These are phyloP conservation scores for Volucella inanis DNA, from an alignment of 2,888 invertebrate genomes.

Conservation along the genomic window DNA sequence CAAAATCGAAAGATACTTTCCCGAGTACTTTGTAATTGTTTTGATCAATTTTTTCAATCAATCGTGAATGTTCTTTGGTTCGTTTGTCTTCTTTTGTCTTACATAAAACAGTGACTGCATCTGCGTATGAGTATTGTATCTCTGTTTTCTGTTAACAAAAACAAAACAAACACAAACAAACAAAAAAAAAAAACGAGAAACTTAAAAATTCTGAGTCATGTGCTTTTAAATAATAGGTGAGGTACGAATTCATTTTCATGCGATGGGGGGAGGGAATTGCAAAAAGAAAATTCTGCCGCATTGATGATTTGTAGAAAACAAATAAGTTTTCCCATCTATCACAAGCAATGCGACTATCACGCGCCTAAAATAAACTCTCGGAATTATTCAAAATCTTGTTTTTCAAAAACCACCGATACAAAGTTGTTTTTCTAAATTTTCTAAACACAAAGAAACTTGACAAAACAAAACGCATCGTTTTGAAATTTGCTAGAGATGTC, in stretches of 20 bases:
- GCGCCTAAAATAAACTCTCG: background rate
- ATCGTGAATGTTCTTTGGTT: background rate
- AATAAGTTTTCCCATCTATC: slow-evolving; percentile 30
- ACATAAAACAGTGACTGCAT: slow-evolving; percentile 44
- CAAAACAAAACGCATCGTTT: too few relatives aligned
- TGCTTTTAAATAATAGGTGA: slow-evolving; percentile 49
- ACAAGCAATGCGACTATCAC: slow-evolving; percentile 12
- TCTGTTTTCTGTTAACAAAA: too few relatives aligned
- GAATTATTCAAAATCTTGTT: too few relatives aligned
- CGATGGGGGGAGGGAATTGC: background rate
- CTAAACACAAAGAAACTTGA: too few relatives aligned
- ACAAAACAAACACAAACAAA: too few relatives aligned
- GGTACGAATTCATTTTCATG: slow-evolving; percentile 3
- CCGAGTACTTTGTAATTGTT: background rate
- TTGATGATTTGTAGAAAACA: slow-evolving; percentile 9
- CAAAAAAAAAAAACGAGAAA: too few relatives aligned
- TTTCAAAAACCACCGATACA: too few relatives aligned
- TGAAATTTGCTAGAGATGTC: too few relatives aligned
- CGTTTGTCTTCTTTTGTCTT: slow-evolving; percentile 17
- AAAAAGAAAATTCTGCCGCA: slow-evolving; percentile 21
- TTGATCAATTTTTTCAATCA: background rate
- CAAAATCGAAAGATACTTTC: slow-evolving; percentile 29
- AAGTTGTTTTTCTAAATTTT: too few relatives aligned
- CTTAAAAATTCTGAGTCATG: slow-evolving; percentile 31
- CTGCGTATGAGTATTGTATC: background rate